Conservation (phyloP, 1,140 invertebrate species). For the Heliconius congener region DNA sequence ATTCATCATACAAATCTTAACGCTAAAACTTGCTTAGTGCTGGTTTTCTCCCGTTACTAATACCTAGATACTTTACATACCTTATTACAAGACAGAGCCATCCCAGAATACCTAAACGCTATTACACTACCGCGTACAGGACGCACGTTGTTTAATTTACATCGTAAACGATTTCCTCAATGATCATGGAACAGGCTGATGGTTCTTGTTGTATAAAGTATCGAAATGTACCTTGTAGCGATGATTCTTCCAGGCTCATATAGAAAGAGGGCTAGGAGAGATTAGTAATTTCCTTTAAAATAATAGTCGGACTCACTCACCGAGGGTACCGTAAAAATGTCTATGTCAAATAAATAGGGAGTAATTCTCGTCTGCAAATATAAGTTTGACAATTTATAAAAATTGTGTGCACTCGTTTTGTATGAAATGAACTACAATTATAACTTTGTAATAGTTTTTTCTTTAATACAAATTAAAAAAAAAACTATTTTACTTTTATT, state of each 20-base stretch:
- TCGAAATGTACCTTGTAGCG: background rate
- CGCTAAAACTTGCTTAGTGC: background rate
- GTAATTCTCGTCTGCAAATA: no score
- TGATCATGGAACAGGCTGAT: background rate
- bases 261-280: no score
- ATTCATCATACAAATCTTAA: background rate
- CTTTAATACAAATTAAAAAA: no score
- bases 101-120: background rate
- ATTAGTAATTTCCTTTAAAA: no score
- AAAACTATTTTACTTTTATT: no score
- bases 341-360: no score
- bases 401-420: no score
- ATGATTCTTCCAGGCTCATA: background rate
- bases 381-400: no score
- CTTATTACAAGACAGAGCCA: background rate
- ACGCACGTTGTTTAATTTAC: background rate
- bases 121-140: background rate
- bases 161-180: background rate
- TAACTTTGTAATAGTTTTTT: no score
- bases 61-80: constrained; percentile 3
- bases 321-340: no score
- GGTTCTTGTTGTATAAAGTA: background rate
- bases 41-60: background rate
- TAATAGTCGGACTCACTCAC: no score
- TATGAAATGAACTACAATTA: no score